These are phyloP conservation scores for Porites evermanni DNA, from an alignment of 92 coral and sea anemone species.

Conservation along the genomic window DNA sequence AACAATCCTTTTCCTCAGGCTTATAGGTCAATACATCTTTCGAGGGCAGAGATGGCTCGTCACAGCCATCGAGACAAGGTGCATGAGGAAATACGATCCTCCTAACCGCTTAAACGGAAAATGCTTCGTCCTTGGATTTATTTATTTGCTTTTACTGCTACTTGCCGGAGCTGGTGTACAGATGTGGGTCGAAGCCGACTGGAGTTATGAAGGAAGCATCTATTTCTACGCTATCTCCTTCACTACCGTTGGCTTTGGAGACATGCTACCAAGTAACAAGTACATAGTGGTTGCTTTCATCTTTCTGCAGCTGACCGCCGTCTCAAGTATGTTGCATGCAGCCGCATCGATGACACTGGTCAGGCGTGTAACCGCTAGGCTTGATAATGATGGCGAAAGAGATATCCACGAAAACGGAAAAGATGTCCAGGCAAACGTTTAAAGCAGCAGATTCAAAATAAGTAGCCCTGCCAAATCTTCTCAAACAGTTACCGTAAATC, in stretches of 20 bases:
- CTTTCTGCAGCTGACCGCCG: conserved; percentile 22
- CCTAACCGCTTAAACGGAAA: conserved; percentile 31
- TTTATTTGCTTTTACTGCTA: conserved; percentile 9
- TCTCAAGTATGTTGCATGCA: conserved; percentile 34
- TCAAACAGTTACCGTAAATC: no score
- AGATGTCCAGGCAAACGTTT: conserved; percentile 4
- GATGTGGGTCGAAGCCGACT: conserved; percentile 18
- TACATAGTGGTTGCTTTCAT: conserved; percentile 19
- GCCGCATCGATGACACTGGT: conserved; percentile 39
- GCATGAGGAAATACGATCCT: conserved; percentile 10
- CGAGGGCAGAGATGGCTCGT: conserved; percentile 30
- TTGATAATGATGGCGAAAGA: not conserved
- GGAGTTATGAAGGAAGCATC: conserved; percentile 27
- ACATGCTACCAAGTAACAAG: conserved; percentile 4
- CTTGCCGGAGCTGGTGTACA: not conserved
- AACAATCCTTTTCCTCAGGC: conserved; percentile 26
- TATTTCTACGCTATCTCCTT: conserved; percentile 20
- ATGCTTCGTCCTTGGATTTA: conserved; percentile 17
- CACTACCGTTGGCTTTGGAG: conserved; percentile 34
- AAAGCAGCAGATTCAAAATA: not conserved
- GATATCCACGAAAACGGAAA: not conserved
- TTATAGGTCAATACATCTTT: conserved; percentile 41
- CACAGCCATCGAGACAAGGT: conserved; percentile 8
- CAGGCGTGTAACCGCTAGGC: conserved; percentile 21
- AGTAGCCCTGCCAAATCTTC: not conserved